These are phyloP conservation scores for Graptemys geographica DNA, from an alignment of 2,797 vertebrate species.

Conservation along the genomic window DNA sequence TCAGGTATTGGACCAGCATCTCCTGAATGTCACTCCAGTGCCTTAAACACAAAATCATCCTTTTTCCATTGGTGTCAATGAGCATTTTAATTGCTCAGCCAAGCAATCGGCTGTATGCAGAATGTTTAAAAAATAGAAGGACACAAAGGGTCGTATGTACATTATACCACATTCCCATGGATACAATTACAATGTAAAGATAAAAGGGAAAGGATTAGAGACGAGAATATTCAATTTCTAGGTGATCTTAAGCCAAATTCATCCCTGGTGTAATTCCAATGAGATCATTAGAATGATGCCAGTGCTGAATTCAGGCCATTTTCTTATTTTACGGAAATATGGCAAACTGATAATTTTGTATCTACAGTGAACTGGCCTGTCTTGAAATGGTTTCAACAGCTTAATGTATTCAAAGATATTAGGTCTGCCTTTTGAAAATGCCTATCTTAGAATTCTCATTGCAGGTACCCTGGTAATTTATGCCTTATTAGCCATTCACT, in stretches of 20 bases:
- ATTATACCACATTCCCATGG: background rate
- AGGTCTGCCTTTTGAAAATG: background rate
- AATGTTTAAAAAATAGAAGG: background rate
- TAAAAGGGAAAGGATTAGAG: background rate
- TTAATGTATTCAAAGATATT: background rate
- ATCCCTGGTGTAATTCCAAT: background rate
- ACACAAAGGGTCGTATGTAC: background rate
- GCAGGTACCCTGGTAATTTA: background rate
- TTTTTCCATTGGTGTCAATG: background rate
- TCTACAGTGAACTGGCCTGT: background rate
- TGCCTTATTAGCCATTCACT: background rate
- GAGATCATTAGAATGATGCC: background rate
- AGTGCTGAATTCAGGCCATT: background rate
- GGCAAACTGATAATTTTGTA: background rate
- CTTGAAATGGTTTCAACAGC: background rate
- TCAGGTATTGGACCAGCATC: background rate
- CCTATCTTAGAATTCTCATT: background rate
- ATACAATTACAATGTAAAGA: background rate
- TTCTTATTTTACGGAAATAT: background rate
- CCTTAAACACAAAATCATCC: background rate
- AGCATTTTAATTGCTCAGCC: background rate
- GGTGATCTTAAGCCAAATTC: background rate
- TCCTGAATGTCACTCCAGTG: background rate
- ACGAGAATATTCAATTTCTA: background rate
- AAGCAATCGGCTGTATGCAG: slow-evolving; percentile 19